phyloP scores from a whole-genome alignment of 2,888 invertebrate genomes.

The Dryadula phaetusa region DNA sequence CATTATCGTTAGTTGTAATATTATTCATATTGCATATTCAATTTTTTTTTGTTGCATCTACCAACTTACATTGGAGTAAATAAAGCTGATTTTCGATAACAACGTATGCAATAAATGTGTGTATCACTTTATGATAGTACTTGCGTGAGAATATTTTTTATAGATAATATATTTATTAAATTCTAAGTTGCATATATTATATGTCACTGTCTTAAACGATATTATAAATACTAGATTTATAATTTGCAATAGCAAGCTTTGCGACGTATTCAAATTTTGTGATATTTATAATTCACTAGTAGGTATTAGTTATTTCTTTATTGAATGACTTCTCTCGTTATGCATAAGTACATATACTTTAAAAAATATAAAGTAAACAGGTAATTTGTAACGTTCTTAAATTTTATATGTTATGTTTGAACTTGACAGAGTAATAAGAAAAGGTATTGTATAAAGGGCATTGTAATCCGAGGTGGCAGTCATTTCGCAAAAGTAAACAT shows the following conservation, averaged over 20 bases:
- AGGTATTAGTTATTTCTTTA: background rate
- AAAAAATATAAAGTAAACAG: background rate
- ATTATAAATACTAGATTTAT: background rate
- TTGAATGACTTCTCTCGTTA: background rate
- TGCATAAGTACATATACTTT: background rate
- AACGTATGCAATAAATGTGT: background rate
- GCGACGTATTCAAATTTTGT: background rate
- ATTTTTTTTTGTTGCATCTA: background rate
- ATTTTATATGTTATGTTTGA: slow-evolving; percentile 2
- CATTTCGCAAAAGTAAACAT: slow-evolving; percentile 39
- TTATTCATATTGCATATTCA: slow-evolving; percentile 4
- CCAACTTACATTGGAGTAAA: background rate
- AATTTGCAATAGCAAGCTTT: background rate
- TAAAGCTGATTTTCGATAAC: background rate
- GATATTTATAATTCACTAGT: slow-evolving; percentile 4
- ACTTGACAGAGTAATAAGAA: slow-evolving; percentile 11
- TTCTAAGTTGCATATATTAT: background rate
- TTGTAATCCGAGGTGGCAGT: slow-evolving; percentile 35
- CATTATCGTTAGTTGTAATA: slow-evolving; percentile 14
- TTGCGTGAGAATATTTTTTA: slow-evolving; percentile 12
- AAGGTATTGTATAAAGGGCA: slow-evolving; percentile 29
- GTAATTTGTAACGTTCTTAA: slow-evolving; percentile 6
- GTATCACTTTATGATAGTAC: background rate
- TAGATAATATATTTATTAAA: slow-evolving; percentile 1
- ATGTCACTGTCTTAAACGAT: background rate